Conservation (phyloP, 1,140 invertebrate species). For the Lanistes nyassanus region DNA sequence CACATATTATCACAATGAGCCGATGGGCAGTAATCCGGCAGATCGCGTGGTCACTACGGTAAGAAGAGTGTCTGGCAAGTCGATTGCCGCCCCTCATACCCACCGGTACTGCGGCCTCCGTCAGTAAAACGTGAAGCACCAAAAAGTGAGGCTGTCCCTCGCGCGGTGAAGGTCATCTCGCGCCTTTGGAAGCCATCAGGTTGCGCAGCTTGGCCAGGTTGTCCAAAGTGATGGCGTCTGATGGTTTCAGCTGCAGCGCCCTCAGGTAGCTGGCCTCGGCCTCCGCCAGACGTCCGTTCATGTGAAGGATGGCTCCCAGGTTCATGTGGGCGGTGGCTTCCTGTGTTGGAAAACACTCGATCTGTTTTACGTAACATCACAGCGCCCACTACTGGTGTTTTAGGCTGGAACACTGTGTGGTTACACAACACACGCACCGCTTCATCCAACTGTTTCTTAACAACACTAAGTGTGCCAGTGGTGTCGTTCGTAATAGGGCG, state of each 20-base stretch:
- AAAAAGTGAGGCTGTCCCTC: not conserved
- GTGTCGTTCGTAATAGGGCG: too few relatives aligned
- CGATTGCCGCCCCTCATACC: not conserved
- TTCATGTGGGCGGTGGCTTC: slow-evolving; percentile 91
- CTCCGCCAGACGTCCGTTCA: slow-evolving; percentile 88
- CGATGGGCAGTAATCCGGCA: not conserved
- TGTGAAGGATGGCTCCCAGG: slow-evolving; percentile 90
- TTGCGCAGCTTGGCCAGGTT: slow-evolving; percentile 84
- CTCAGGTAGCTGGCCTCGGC: slow-evolving; percentile 85
- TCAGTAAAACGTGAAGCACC: not conserved
- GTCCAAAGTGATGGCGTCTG: slow-evolving; percentile 85
- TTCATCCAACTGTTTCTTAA: not conserved
- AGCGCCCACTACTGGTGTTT: too few relatives aligned
- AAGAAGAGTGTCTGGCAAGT: not conserved
- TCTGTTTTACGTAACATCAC: too few relatives aligned
- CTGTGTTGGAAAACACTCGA: slow-evolving; percentile 67
- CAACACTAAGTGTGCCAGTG: too few relatives aligned
- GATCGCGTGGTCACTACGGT: not conserved
- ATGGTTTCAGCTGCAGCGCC: slow-evolving; percentile 84
- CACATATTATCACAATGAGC: not conserved
- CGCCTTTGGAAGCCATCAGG: slow-evolving; percentile 45
- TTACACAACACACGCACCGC: not conserved
- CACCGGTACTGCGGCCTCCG: not conserved
- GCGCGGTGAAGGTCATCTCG: not conserved
- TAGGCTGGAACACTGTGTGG: not conserved